Conservation (phyloP, 2,113 vertebrate species). For the Athene noctua region DNA sequence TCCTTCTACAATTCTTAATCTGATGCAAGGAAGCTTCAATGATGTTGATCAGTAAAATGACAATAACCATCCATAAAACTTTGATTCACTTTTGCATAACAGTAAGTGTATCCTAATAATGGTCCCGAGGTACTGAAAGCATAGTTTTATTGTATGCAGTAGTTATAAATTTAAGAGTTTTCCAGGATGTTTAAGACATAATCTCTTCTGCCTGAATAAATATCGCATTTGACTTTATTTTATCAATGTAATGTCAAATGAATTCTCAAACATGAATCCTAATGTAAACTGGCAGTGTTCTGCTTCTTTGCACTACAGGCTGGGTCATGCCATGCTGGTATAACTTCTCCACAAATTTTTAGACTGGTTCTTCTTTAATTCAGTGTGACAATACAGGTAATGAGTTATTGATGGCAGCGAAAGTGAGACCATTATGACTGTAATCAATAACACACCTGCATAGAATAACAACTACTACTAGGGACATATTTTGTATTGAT, state of each 20-base stretch:
- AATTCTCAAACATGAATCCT: background rate
- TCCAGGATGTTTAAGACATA: background rate
- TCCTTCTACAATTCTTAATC: background rate
- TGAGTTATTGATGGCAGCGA: slow-evolving; percentile 49
- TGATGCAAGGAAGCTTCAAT: background rate
- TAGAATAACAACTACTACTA: slow-evolving; percentile 40
- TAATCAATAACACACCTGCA: slow-evolving; percentile 68
- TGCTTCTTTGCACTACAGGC: background rate
- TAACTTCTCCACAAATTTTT: background rate
- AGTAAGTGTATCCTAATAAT: background rate
- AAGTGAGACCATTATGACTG: slow-evolving; percentile 52
- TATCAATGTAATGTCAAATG: background rate
- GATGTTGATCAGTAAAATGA: background rate
- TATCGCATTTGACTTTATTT: background rate
- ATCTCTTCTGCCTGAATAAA: background rate
- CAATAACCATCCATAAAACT: background rate
- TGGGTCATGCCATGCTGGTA: background rate
- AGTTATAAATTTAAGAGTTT: background rate
- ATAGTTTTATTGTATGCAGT: background rate
- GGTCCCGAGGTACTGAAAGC: background rate
- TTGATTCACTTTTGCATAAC: background rate
- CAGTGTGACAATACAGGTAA: slow-evolving; percentile 10
- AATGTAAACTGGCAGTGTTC: background rate
- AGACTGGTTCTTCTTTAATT: slow-evolving; percentile 34
- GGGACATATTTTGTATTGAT: slow-evolving; percentile 56